Conservation (phyloP, 2,888 invertebrate species). For the Drosophila fulvimacula region DNA sequence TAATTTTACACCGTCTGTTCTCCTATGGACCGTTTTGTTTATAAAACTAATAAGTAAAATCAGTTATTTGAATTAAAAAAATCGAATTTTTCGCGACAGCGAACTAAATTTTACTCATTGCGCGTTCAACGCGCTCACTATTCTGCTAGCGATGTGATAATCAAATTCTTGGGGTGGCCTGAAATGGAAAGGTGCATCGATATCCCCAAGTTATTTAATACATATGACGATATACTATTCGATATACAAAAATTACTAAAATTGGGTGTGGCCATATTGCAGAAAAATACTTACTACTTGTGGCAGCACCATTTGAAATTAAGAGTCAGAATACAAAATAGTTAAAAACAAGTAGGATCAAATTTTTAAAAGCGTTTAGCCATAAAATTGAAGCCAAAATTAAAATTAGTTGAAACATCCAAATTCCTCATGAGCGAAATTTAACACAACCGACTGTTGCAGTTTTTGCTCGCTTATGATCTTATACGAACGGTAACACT, state of each 20-base stretch:
- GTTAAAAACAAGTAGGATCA: neutral
- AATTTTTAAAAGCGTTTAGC: neutral
- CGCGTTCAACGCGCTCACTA: slow-evolving; percentile 55
- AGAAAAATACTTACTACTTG: neutral
- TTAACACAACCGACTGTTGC: neutral
- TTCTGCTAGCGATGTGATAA: slow-evolving; percentile 42
- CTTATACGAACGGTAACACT: slow-evolving; percentile 3
- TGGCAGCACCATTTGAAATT: neutral
- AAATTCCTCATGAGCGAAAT: neutral
- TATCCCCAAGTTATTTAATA: slow-evolving; percentile 15
- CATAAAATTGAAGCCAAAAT: neutral
- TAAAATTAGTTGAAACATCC: too few relatives aligned
- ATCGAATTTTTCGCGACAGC: slow-evolving; percentile 15
- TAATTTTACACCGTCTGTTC: slow-evolving; percentile 19
- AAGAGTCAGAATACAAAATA: neutral
- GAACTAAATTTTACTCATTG: slow-evolving; percentile 34
- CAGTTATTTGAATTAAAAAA: slow-evolving; percentile 29
- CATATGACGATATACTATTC: slow-evolving; percentile 9
- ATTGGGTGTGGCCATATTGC: neutral
- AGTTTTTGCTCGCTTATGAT: neutral
- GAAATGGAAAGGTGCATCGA: slow-evolving; percentile 18
- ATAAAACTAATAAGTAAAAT: slow-evolving; percentile 32
- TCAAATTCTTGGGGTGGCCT: slow-evolving; percentile 36
- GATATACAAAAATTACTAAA: slow-evolving; percentile 10
- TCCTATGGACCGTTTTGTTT: slow-evolving; percentile 25